These are phyloP conservation scores for Heterotis niloticus DNA, from an alignment of 2,113 vertebrate species.

Conservation along the genomic window DNA sequence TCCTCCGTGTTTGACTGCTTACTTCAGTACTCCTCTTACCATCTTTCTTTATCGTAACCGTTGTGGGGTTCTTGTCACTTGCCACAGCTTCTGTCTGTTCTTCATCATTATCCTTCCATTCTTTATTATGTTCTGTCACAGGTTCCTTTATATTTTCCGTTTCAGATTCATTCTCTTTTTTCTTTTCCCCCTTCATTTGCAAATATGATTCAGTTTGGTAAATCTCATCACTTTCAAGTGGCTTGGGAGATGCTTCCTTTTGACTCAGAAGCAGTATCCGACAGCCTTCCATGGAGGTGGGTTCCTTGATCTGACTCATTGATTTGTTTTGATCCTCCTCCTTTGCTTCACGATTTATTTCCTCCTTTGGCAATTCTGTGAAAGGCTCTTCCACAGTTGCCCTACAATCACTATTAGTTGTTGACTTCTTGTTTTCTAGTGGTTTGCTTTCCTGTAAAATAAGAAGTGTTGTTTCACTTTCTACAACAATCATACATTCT, in stretches of 20 bases:
- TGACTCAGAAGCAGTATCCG: constrained; percentile 66
- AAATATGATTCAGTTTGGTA: constrained; percentile 39
- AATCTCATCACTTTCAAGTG: constrained; percentile 55
- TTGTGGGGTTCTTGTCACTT: background rate
- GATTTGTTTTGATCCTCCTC: constrained; percentile 49
- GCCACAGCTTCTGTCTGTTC: background rate
- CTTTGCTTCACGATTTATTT: background rate
- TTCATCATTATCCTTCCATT: background rate
- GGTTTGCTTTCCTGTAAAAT: constrained; percentile 46
- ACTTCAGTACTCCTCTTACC: background rate
- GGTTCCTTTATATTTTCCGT: background rate
- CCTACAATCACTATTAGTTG: constrained; percentile 62
- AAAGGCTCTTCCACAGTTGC: background rate
- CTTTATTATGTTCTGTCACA: background rate
- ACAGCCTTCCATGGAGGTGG: constrained; percentile 41
- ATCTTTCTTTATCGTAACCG: background rate
- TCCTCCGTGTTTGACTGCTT: background rate
- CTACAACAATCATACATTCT: no score
- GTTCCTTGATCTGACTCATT: constrained; percentile 39
- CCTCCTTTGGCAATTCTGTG: background rate
- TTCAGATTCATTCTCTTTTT: constrained; percentile 38
- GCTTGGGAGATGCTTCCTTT: constrained; percentile 61
- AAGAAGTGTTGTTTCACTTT: background rate
- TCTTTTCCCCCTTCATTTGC: constrained; percentile 35
- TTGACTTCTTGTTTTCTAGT: constrained; percentile 29